These are phyloP conservation scores for Sparus aurata DNA, from an alignment of 2,797 vertebrate genomes.

Conservation along the genomic window DNA sequence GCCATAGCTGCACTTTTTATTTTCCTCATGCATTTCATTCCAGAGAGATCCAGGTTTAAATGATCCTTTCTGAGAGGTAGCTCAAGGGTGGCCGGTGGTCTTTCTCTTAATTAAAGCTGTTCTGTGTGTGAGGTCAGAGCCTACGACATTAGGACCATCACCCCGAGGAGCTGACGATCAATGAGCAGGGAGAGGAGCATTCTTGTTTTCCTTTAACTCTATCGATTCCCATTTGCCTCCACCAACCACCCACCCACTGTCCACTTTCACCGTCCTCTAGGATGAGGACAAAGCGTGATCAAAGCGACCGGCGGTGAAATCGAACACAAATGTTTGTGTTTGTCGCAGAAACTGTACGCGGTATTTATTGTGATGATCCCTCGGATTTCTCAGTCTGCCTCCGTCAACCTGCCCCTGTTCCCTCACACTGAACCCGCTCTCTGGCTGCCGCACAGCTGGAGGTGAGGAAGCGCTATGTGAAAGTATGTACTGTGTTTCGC, in stretches of 20 bases:
- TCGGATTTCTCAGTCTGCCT: slow-evolving; percentile 5
- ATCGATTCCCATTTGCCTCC: slow-evolving; percentile 86
- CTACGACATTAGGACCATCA: slow-evolving; percentile 73
- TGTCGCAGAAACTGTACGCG: neutral
- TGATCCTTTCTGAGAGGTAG: slow-evolving; percentile 11
- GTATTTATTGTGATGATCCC: slow-evolving; percentile 24
- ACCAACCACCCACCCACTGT: slow-evolving; percentile 44
- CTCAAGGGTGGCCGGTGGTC: slow-evolving; percentile 15
- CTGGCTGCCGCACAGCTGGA: slow-evolving; percentile 46
- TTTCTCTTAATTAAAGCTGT: slow-evolving; percentile 72
- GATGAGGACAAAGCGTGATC: slow-evolving; percentile 10
- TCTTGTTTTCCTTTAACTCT: slow-evolving; percentile 75
- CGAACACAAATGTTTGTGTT: slow-evolving; percentile 13
- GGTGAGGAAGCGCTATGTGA: slow-evolving; percentile 44
- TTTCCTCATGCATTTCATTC: slow-evolving; percentile 11
- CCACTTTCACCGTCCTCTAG: slow-evolving; percentile 35
- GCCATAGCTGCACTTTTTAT: slow-evolving; percentile 1
- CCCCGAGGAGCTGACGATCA: slow-evolving; percentile 76
- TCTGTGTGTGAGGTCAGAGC: slow-evolving; percentile 73
- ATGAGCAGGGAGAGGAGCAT: slow-evolving; percentile 71
- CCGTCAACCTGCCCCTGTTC: slow-evolving; percentile 23
- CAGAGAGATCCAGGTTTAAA: slow-evolving; percentile 12
- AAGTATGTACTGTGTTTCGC: slow-evolving; percentile 49
- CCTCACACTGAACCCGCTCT: slow-evolving; percentile 16
- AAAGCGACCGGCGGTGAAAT: neutral